Percentiles rank a stretch among this genome's conserved stretches.
Evolutionary conservation across 1,140 invertebrate species (phyloP).

Genomic region (Cydia strobilella): DNA sequence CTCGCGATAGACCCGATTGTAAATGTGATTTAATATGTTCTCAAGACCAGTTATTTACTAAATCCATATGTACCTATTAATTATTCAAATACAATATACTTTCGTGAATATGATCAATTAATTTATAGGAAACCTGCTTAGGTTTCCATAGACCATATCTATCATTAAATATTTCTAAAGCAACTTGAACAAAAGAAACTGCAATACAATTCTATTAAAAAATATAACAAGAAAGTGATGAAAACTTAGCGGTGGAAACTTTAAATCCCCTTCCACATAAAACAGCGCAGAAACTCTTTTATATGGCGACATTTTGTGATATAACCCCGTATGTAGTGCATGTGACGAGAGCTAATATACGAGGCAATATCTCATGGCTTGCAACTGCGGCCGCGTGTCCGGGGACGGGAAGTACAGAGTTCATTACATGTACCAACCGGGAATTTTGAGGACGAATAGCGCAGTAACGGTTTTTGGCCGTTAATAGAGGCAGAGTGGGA

Average conservation of each 20-base stretch:
- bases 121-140: too few relatives aligned
- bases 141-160: too few relatives aligned
- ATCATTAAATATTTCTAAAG: not conserved
- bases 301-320: constrained; percentile 16
- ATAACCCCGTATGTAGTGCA: constrained; percentile 22
- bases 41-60: too few relatives aligned
- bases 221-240: constrained; percentile 8
- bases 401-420: not conserved
- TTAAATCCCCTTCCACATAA: constrained; percentile 13
- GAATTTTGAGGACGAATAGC: not conserved
- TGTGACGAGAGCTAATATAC: constrained; percentile 31
- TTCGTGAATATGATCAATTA: too few relatives aligned
- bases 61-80: too few relatives aligned
- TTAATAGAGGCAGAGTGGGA: not conserved
- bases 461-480: not conserved
- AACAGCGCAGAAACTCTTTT: constrained; percentile 22
- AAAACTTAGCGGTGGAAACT: constrained; percentile 11
- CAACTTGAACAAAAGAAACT: not conserved
- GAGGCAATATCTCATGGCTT: constrained; percentile 24
- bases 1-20: too few relatives aligned
- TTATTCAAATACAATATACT: too few relatives aligned
- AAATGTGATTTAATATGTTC: too few relatives aligned
- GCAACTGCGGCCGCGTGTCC: constrained; percentile 9
- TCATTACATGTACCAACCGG: constrained; percentile 1
- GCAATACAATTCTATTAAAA: not conserved